Base-by-base conservation (phyloP, 2,113 vertebrate genomes). In the Cyprinodon tularosa region DNA sequence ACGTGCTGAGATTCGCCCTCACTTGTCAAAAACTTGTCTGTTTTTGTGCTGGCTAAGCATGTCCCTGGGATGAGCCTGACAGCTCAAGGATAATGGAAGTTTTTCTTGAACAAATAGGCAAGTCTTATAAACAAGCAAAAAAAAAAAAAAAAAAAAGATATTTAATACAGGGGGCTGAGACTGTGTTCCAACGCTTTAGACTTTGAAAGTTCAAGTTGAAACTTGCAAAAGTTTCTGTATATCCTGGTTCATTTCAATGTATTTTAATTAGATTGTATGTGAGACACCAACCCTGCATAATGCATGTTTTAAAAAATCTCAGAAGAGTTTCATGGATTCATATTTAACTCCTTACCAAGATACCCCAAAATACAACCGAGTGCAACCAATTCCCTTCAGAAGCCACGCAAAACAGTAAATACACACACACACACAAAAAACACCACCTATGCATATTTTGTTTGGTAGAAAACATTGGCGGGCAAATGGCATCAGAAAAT, bases 31-130 rank as follows among this genome's bases (percentile, higher is more conserved):
- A 29, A 29, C 29, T 29, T 29, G 4, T 11, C 9, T 72, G 38
- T 71, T 75, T 84, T 66, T 12, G 3, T 62, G 17, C 13, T 61
- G 22, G 4, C 57, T 10, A 3, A 40, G 3, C 7, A n/a, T 7
- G 47, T 42, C 40, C 29, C 13, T 50, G 3, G 10, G 59, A 77
- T 5, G 22, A 53, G 77, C 45, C 63, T 78, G 15, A 76, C 22
- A 71, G 65, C 45, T 71, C 59, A 59, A 66, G 69, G 87, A 68
- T 62, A 17, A 74, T 11, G 72, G 63, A 76, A 62, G 62, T 45
- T 71, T 62, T 78, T 9, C 53, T 38, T 72, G 65, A 83, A 45
- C 4, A 4, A 62, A 74, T 37, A 63, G 7, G 37, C 36, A 3
- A 2, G 22, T 64, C 29, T 67, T 63, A n/a, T 29, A 29, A 29